Conservation (phyloP, 2,888 invertebrate species). For the Craniophora ligustri region DNA sequence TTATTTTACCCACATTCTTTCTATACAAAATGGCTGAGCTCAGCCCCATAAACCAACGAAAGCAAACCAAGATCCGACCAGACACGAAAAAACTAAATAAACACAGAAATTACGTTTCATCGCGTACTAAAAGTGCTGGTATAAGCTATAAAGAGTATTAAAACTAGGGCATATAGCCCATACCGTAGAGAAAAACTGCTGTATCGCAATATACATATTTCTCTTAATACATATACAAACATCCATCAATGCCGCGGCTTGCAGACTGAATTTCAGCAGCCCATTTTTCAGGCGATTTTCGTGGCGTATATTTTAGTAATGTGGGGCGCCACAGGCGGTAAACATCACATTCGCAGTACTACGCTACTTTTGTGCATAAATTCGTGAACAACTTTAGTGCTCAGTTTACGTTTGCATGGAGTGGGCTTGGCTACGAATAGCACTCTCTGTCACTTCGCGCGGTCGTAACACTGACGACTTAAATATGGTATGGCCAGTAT, state of each 20-base stretch:
- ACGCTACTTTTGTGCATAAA: constrained; percentile 68
- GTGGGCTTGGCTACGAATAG: constrained; percentile 4
- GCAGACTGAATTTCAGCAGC: constrained; percentile 76
- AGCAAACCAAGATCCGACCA: constrained; percentile 49
- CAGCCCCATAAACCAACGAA: constrained; percentile 45
- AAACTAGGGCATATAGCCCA: constrained; percentile 62
- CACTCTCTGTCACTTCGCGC: constrained; percentile 5
- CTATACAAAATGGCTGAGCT: constrained; percentile 39
- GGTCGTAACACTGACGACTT: neutral
- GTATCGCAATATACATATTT: constrained; percentile 62
- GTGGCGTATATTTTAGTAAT: constrained; percentile 76
- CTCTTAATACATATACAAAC: constrained; percentile 73
- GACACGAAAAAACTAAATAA: constrained; percentile 60
- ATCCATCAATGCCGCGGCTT: constrained; percentile 65
- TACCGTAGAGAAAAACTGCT: constrained; percentile 38
- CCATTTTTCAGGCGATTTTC: constrained; percentile 76
- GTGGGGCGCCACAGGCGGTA: constrained; percentile 68
- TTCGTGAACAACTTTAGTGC: constrained; percentile 53
- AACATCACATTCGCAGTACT: constrained; percentile 68
- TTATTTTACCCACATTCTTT: constrained; percentile 49
- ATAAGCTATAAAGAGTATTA: constrained; percentile 56
- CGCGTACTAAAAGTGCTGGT: constrained; percentile 57
- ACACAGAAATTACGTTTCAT: constrained; percentile 57
- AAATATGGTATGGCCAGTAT: neutral
- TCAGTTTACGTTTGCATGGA: constrained; percentile 12